phyloP scores from a whole-genome alignment of 1,140 invertebrate genomes.

The Streblospio benedicti region DNA sequence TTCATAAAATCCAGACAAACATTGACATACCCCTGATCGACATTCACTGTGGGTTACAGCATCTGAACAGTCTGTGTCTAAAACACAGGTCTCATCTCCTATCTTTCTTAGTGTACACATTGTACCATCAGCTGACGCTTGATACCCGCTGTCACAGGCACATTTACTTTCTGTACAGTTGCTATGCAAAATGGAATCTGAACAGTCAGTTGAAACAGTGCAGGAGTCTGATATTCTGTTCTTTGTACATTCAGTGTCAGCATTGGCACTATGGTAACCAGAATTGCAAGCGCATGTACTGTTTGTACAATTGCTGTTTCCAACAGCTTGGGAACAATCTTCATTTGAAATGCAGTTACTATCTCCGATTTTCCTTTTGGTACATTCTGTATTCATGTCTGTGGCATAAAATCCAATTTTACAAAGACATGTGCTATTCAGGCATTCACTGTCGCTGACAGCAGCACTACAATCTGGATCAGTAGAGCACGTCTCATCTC shows the following conservation, averaged over 20 bases:
- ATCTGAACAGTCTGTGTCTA: not conserved
- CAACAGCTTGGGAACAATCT: slow-evolving; percentile 18
- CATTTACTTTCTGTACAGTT: no score
- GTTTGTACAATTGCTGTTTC: slow-evolving; percentile 13
- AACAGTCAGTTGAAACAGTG: no score
- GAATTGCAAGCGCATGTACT: slow-evolving; percentile 14
- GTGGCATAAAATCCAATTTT: not conserved
- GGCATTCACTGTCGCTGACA: not conserved
- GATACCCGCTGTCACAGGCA: no score
- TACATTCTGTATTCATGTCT: not conserved
- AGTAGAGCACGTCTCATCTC: not conserved
- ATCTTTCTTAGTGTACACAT: no score
- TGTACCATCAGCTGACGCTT: no score
- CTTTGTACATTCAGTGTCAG: slow-evolving; percentile 16
- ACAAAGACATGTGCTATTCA: not conserved
- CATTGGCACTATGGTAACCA: slow-evolving; percentile 9
- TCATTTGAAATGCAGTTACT: slow-evolving; percentile 10
- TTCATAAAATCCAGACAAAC: no score
- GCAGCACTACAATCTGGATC: not conserved
- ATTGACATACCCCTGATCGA: no score
- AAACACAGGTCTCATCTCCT: not conserved
- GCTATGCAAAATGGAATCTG: no score
- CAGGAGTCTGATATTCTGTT: no score
- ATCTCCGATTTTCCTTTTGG: not conserved
- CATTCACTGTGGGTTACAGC: not conserved